These are phyloP conservation scores for Orius insidiosus DNA, from an alignment of 1,140 invertebrate genomes.

Conservation along the genomic window DNA sequence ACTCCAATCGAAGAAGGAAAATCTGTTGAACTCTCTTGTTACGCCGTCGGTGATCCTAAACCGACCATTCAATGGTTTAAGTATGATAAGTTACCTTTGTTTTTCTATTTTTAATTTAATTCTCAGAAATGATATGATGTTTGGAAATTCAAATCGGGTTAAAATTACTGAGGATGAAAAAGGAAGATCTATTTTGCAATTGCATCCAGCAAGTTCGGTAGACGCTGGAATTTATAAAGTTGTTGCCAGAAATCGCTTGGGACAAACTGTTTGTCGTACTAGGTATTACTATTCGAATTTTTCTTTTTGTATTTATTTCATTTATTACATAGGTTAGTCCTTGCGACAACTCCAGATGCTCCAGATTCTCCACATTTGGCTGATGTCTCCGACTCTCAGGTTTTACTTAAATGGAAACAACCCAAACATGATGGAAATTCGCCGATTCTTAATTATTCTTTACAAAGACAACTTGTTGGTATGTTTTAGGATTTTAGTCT, in stretches of 20 bases:
- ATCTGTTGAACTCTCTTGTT: constrained; percentile 59
- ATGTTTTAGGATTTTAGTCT: too few relatives aligned
- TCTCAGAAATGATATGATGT: constrained; percentile 58
- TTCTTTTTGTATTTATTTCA: constrained; percentile 23
- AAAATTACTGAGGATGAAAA: constrained; percentile 56
- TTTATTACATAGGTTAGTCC: constrained; percentile 36
- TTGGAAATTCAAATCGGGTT: constrained; percentile 59
- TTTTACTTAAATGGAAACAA: constrained; percentile 74
- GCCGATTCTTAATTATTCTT: constrained; percentile 61
- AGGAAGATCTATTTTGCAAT: constrained; percentile 57
- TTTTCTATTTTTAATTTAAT: background rate
- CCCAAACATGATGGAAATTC: constrained; percentile 71
- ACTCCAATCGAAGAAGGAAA: constrained; percentile 63
- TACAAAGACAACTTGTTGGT: constrained; percentile 55
- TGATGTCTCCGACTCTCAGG: constrained; percentile 67
- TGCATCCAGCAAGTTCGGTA: constrained; percentile 54
- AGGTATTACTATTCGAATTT: constrained; percentile 25
- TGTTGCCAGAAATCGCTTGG: constrained; percentile 72
- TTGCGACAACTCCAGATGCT: constrained; percentile 53
- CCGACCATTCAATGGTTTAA: constrained; percentile 92
- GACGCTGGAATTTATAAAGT: constrained; percentile 91
- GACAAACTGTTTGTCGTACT: constrained; percentile 54
- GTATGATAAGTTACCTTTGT: constrained; percentile 53
- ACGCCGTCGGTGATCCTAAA: constrained; percentile 74
- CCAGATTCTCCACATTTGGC: constrained; percentile 75